Percentiles rank a stretch among this genome's conserved stretches.
These are phyloP conservation scores for Ferrisia virgata DNA, from an alignment of 2,888 invertebrate genomes.

Conservation along the genomic window DNA sequence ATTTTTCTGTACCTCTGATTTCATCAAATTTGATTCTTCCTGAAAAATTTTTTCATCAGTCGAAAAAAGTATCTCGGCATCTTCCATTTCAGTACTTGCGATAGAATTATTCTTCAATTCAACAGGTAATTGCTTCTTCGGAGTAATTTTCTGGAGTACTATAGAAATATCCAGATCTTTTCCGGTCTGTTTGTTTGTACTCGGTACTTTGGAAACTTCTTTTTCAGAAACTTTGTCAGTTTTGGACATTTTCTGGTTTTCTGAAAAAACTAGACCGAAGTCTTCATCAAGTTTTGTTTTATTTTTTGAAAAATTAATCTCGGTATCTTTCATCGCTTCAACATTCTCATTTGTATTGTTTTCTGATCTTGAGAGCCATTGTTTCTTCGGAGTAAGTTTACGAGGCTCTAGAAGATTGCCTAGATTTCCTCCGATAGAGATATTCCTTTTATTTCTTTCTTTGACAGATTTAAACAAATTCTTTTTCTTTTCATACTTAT, in stretches of 20 bases:
- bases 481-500: background rate
- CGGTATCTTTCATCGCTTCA: background rate
- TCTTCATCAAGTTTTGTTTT: background rate
- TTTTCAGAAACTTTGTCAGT: background rate
- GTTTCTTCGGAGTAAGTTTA: background rate
- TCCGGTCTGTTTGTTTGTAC: background rate
- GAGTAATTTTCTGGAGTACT: background rate
- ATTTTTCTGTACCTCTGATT: background rate
- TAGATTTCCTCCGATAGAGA: background rate
- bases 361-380: background rate
- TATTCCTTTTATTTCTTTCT: conserved; percentile 27
- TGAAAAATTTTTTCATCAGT: background rate
- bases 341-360: background rate
- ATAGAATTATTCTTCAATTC: background rate
- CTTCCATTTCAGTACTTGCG: background rate
- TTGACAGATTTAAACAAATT: conserved; percentile 32
- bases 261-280: background rate
- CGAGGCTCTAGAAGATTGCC: background rate
- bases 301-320: background rate
- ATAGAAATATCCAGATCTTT: background rate
- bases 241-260: background rate
- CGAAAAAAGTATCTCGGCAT: background rate
- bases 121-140: background rate
- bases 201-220: background rate
- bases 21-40: background rate